Evolutionary conservation across 1,140 invertebrate genomes (phyloP).

Genomic region (Micrasema longulum): DNA sequence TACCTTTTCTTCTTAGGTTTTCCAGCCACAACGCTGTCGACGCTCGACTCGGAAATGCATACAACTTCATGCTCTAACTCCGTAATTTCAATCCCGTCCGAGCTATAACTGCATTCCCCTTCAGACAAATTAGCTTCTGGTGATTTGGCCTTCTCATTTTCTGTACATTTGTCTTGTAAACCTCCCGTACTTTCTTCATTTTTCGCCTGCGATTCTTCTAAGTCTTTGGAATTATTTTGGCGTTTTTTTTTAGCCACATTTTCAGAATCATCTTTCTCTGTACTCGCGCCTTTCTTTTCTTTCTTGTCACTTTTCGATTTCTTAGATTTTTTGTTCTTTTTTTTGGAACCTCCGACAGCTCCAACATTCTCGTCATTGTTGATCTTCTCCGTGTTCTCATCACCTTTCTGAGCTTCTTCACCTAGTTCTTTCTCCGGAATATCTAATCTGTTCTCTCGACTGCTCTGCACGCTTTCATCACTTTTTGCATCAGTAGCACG

Average conservation of each 20-base stretch:
- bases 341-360: too few relatives aligned
- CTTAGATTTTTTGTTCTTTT: slow-evolving; percentile 38
- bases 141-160: too few relatives aligned
- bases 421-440: neutral
- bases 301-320: slow-evolving; percentile 23
- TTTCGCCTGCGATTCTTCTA: slow-evolving; percentile 30
- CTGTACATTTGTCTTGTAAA: too few relatives aligned
- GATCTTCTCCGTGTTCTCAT: neutral
- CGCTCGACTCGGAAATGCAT: slow-evolving; percentile 44
- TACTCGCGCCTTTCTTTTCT: neutral
- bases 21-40: neutral
- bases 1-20: slow-evolving; percentile 41
- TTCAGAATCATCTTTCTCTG: neutral
- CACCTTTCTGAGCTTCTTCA: neutral
- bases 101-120: slow-evolving; percentile 50
- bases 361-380: neutral
- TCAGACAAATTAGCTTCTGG: slow-evolving; percentile 40
- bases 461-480: slow-evolving; percentile 5
- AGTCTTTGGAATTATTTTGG: slow-evolving; percentile 37
- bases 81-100: slow-evolving; percentile 37
- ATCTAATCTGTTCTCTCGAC: neutral
- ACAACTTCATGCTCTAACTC: slow-evolving; percentile 44
- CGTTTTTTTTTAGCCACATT: slow-evolving; percentile 38
- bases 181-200: slow-evolving; percentile 3
- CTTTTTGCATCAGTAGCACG: neutral